Base-by-base conservation (phyloP, 2,888 invertebrate genomes). In the Branchellion lobata region DNA sequence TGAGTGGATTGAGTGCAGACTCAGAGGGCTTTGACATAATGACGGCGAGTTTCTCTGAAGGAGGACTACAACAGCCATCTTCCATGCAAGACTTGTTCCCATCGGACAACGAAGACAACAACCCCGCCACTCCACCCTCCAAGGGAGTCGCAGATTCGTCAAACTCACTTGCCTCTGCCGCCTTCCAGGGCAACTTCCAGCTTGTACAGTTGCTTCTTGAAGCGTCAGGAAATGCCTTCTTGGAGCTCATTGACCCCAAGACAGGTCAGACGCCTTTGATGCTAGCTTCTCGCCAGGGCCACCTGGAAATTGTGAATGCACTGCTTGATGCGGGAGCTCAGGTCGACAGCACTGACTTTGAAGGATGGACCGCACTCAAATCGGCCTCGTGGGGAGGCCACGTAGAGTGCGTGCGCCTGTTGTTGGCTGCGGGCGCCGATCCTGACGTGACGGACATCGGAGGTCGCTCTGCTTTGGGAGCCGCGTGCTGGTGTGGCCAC, bases 381-480 rank as follows among this genome's bases (percentile, higher is more conserved):
- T 95, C 96, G 1, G 95, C 96, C 31, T 95, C 96, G 11, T 96
- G 96, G 96, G 96, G 95, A 73, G 96, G 96, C 0, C 96, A 96
- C 85, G 92, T 85, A 2, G 84, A 84, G 5, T 86, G 86, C 5
- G 86, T 87, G 81, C 85, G 80, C 83, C 85, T 84, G 83, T 86
- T 84, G 84, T 69, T 81, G n/a, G 73, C 72, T 0, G 80, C 79
- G 0, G 74, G 79, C 0, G 80, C 81, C 5, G 75, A 80, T 34
- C 88, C 89, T 1, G 88, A 89, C 82, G 85, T 86, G 80, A 86
- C 87, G 0, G 89, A 89, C 83, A 86, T 85, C 80, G 89, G 89
- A 81, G 88, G 88, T 47, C 91, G 96, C 82, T 96, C 96, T 0
- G 94, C 96, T 0, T 90, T 97, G 68, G 93, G 96, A 82, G 96